Evolutionary conservation across 1,140 invertebrate species (phyloP), one percentile per base, ranked within the genome.

Genomic region (Parasteatoda tepidariorum): DNA sequence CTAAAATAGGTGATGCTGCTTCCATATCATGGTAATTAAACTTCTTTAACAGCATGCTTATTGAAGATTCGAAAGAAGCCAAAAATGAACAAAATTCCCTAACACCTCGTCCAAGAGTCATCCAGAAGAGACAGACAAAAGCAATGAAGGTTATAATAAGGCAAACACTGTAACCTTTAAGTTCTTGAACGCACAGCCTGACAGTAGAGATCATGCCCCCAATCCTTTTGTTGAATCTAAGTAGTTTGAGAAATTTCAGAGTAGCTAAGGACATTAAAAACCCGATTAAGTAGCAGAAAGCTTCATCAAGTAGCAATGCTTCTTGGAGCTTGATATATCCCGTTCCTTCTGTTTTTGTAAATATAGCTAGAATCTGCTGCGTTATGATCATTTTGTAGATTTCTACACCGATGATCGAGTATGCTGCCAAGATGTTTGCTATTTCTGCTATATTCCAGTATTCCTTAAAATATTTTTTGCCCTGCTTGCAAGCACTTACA

Each of bases 201-300:
- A 89, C 55, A 0, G 89, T 90, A 0, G 87, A 84, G 3, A 88
- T 88, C 70, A 91, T 85, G 71, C 90, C 79, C 6, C 88, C 88
- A 81, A 91, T 91, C 74, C 89, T 87, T 70, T 89, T 90, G 87
- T 92, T 92, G 87, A 92, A 92, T 55, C 90, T 86, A 4, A 92
- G 86, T 0, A 92, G 87, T 79, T 90, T 89, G 31, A 91, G 85
- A 86, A 92, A 91, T 85, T 92, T 92, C 6, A 92, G 84, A 18
- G 89, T 90, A 7, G 88, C 88, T 34, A 91, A 87, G 86, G 91
- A 92, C 13, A 91, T 88, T 11, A 91, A 85, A 74, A 90, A 89
- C 15, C 89, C 90, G 24, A 91, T 87, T 28, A 91, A 87, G 84
- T 90, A 90, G 31, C 86, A 87, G 78, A 90, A 90, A 24, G 88